Evolutionary conservation across 2,113 vertebrate species (phyloP).

Genomic region (Sciurus niger): DNA sequence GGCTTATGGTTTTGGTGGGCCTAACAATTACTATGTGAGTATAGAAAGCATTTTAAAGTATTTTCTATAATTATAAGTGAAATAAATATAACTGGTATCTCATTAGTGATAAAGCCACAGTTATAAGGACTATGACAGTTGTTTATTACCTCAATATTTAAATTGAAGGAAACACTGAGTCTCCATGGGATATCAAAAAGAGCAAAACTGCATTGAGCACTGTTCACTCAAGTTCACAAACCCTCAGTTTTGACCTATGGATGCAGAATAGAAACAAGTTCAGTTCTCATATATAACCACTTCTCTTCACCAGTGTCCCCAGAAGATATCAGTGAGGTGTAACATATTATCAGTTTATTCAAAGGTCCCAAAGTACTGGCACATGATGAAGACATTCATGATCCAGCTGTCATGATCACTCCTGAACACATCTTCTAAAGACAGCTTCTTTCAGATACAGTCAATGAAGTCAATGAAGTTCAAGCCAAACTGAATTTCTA

Average conservation of each 20-base stretch:
- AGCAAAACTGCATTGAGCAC: background rate
- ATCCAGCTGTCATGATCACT: background rate
- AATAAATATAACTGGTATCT: background rate
- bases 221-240: background rate
- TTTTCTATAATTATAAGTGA: background rate
- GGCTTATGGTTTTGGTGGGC: too few relatives aligned
- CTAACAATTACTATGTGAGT: background rate
- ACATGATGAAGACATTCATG: background rate
- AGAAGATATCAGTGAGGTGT: background rate
- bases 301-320: background rate
- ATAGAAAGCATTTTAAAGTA: background rate
- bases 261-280: rapidly evolving
- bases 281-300: background rate
- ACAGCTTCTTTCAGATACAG: background rate
- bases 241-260: rapidly evolving
- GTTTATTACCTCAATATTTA: background rate
- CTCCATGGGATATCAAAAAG: background rate
- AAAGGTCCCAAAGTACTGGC: background rate
- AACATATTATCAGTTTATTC: background rate
- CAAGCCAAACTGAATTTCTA: background rate
- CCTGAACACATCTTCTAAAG: background rate
- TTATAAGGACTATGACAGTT: rapidly evolving
- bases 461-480: background rate
- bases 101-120: background rate
- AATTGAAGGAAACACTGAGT: background rate